A percentile compares a stretch with the other conserved stretches of the same genome.
Evolutionary conservation across 2,113 vertebrate species (phyloP).

Genomic region (Scopus umbretta): DNA sequence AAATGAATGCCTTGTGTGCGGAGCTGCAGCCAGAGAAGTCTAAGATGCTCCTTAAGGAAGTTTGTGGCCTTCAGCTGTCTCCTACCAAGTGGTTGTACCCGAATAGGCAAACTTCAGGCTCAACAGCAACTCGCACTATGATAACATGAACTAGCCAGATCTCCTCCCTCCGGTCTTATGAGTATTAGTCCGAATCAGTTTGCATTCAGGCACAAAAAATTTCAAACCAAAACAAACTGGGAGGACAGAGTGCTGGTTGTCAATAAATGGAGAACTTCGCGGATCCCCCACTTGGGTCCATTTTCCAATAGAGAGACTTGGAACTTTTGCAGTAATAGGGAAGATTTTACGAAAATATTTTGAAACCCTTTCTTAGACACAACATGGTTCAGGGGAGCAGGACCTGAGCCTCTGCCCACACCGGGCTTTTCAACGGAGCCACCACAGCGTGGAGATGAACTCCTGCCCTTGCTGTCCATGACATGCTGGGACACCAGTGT

Average conservation of each 20-base stretch:
- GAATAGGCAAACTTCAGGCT: not conserved
- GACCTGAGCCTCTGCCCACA: not conserved
- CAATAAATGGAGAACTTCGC: not conserved
- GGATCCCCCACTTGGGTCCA: not conserved
- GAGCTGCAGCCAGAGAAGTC: not conserved
- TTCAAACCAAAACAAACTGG: not conserved
- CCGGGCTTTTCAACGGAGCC: accelerated
- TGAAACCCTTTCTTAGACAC: not conserved
- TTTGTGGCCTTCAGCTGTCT: not conserved
- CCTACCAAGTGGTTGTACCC: not conserved
- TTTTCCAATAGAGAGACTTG: not conserved
- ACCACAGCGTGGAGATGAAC: accelerated
- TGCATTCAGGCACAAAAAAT: not conserved
- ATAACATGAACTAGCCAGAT: accelerated
- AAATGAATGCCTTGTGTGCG: not conserved
- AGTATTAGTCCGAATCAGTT: not conserved
- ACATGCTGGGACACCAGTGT: accelerated
- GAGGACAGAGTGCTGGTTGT: not conserved
- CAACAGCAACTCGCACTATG: not conserved
- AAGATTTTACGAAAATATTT: not conserved
- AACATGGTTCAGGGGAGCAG: not conserved
- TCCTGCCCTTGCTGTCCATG: not conserved
- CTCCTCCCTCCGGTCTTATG: not conserved
- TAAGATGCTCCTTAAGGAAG: not conserved
- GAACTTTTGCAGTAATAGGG: not conserved